Conservation (phyloP, 2,797 vertebrate genomes). For the Hemitrygon akajei region DNA sequence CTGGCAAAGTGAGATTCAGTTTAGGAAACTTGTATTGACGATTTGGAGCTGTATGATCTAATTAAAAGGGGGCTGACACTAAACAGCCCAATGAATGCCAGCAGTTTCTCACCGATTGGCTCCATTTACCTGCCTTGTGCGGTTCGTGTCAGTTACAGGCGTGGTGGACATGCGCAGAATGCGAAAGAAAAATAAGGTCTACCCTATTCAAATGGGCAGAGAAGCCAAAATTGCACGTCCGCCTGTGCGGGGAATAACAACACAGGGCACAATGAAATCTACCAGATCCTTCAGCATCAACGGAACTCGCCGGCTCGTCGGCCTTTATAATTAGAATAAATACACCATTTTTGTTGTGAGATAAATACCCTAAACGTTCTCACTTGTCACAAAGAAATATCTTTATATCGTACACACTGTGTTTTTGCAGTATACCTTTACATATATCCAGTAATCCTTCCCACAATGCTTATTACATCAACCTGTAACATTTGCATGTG, state of each 20-base stretch:
- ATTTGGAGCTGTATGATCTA: conserved; percentile 28
- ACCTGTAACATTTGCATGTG: too few species aligned
- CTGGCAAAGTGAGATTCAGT: conserved; percentile 7
- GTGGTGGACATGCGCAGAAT: conserved; percentile 62
- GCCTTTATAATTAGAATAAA: background rate
- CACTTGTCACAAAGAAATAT: background rate
- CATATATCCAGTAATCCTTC: background rate
- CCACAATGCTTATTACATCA: too few species aligned
- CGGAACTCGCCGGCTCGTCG: background rate
- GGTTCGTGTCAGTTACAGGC: conserved; percentile 53
- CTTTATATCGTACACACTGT: too few species aligned
- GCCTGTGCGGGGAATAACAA: background rate
- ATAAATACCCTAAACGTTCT: background rate
- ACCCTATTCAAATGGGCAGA: background rate
- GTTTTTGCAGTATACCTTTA: background rate
- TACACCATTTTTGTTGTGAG: background rate
- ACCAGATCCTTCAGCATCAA: background rate
- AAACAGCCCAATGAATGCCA: conserved; percentile 11
- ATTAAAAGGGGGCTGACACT: conserved; percentile 36
- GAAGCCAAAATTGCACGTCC: background rate
- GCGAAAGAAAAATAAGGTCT: background rate
- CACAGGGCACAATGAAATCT: background rate
- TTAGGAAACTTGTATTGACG: background rate
- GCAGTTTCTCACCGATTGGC: conserved; percentile 45
- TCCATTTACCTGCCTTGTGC: conserved; percentile 55